phyloP scores from a whole-genome alignment of 2,888 invertebrate species.

The Drosophila yooni region DNA sequence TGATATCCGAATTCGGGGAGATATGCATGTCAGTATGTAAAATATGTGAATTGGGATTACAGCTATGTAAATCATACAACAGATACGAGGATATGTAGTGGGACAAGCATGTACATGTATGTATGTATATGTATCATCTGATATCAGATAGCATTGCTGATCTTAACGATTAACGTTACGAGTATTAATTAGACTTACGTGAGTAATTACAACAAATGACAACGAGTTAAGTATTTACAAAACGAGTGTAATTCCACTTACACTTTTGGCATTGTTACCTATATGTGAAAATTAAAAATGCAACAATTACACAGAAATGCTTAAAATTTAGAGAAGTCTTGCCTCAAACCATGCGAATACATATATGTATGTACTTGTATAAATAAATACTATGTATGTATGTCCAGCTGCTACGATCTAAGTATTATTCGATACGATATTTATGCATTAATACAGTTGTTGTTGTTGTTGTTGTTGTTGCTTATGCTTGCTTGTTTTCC shows the following conservation, averaged over 20 bases:
- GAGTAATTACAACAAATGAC: conserved; percentile 70
- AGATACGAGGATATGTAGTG: conserved; percentile 22
- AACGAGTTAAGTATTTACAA: conserved; percentile 71
- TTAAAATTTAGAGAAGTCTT: conserved; percentile 76
- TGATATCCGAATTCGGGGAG: conserved; percentile 11
- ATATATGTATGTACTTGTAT: conserved; percentile 26
- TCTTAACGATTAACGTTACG: conserved; percentile 1
- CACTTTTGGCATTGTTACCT: conserved; percentile 73
- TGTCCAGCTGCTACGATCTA: conserved; percentile 54
- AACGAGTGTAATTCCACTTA: conserved; percentile 61
- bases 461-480: not conserved
- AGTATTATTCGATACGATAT: conserved; percentile 59
- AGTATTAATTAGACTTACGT: conserved; percentile 44
- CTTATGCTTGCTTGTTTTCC: not conserved
- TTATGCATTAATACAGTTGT: conserved; percentile 63
- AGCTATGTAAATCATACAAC: conserved; percentile 33
- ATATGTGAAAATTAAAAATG: conserved; percentile 38
- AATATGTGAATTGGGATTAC: conserved; percentile 33
- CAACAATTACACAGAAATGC: conserved; percentile 69
- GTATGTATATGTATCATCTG: not conserved
- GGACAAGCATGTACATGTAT: not conserved
- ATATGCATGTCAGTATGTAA: conserved; percentile 41
- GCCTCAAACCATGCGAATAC: conserved; percentile 79
- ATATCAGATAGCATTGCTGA: not conserved
- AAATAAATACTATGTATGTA: conserved; percentile 7